Percentiles rank a stretch among this genome's conserved stretches.
Evolutionary conservation across 1,140 invertebrate genomes (phyloP).

Genomic region (Neelides sp.): DNA sequence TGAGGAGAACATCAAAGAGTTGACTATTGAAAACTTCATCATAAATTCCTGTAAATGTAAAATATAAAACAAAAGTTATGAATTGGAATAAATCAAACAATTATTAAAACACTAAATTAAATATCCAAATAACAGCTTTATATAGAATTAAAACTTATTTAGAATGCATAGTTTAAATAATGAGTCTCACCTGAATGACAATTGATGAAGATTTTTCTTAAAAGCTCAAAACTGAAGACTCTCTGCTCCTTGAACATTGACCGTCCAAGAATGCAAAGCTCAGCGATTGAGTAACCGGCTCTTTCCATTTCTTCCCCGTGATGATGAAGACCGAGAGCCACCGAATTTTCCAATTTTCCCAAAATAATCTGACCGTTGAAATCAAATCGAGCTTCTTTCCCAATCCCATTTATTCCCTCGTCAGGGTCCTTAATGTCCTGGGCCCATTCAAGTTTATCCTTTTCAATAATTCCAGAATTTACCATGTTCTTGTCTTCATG

Average conservation of each 20-base stretch:
- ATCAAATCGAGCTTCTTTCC: slow-evolving; percentile 57
- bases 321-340: slow-evolving; percentile 62
- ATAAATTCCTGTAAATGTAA: slow-evolving; percentile 40
- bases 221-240: slow-evolving; percentile 57
- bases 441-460: too few species aligned
- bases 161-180: too few species aligned
- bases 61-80: too few species aligned
- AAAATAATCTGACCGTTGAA: slow-evolving; percentile 55
- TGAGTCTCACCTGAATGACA: slow-evolving; percentile 47
- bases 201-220: slow-evolving; percentile 64
- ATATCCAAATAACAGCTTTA: not conserved
- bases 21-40: slow-evolving; percentile 46
- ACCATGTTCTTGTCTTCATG: too few species aligned
- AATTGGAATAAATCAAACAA: slow-evolving; percentile 13
- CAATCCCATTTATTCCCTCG: too few species aligned
- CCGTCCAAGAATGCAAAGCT: slow-evolving; percentile 62
- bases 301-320: slow-evolving; percentile 82
- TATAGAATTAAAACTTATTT: slow-evolving; percentile 4
- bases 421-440: too few species aligned
- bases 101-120: slow-evolving; percentile 8
- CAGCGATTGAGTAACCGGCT: slow-evolving; percentile 74
- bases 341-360: slow-evolving; percentile 44
- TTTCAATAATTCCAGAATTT: too few species aligned
- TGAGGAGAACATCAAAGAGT: slow-evolving; percentile 42
- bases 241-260: slow-evolving; percentile 61